Conservation (phyloP, 2,113 vertebrate genomes). For the Turdus rufiventris region DNA sequence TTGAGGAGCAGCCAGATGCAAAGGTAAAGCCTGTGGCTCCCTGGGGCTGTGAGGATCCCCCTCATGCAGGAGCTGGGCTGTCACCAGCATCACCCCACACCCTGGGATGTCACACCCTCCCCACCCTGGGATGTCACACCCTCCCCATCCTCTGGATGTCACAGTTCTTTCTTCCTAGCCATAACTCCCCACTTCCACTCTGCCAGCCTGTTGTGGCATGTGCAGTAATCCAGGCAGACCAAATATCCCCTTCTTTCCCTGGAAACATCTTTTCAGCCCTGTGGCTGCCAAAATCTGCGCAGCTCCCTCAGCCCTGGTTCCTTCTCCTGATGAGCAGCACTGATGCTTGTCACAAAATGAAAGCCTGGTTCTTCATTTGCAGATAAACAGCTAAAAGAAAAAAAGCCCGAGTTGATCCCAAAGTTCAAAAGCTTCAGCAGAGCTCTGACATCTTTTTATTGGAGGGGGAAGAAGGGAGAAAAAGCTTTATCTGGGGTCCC, state of each 20-base stretch:
- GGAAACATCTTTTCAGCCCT: background rate
- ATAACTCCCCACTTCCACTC: background rate
- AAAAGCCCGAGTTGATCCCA: background rate
- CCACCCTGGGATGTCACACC: accelerated
- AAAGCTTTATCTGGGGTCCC: conserved; percentile 20
- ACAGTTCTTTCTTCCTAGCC: background rate
- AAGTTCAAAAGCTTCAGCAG: background rate
- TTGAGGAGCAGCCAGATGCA: conserved; percentile 82
- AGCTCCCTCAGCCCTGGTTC: background rate
- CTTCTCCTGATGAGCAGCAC: background rate
- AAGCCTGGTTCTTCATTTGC: background rate
- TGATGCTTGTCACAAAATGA: background rate
- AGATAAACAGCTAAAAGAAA: background rate
- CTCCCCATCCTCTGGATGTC: accelerated
- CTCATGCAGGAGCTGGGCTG: background rate
- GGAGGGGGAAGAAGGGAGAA: background rate
- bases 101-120: background rate
- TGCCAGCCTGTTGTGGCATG: background rate
- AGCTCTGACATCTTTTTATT: background rate
- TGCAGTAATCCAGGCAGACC: background rate
- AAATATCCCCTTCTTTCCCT: background rate
- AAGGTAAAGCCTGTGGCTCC: conserved; percentile 65
- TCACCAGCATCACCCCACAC: background rate
- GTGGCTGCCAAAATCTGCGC: background rate
- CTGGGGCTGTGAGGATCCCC: background rate